Evolutionary conservation across 2,888 invertebrate species (phyloP), one percentile per base, ranked within the genome.

Genomic region (Ametastegia equiseti): DNA sequence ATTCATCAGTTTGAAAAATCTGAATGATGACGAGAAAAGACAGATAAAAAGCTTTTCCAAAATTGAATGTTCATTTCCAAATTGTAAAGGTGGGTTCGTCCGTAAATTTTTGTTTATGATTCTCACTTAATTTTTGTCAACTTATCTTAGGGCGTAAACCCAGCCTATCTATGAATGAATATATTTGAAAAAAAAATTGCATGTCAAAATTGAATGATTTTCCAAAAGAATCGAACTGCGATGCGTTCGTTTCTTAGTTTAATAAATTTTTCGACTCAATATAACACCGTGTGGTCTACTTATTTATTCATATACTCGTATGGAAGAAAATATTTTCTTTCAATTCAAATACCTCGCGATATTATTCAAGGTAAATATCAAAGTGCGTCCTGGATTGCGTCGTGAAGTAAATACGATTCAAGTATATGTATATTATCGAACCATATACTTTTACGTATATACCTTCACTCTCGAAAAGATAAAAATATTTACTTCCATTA

Each of bases 231-330:
- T 82, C 69, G 80, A 84, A 83, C 81, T 82, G 82, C 81, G 80
- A 73, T 83, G 80, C 79, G 83, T 84, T 85, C 82, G 83, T 83
- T 85, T 83, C 85, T 85, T 82, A 87, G 87, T 87, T n/a, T n/a
- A n/a, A n/a, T n/a, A n/a, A 86, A 87, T 86, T 84, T 86, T 88
- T 84, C 84, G 85, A 84, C 84, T 88, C 86, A 86, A 83, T 85
- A 83, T 30, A 84, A 60, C 9, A 65, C 33, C 15, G 36, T 19
- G 60, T 27, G 15, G 57, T 42, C 60, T 60, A 78, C 60, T 27
- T 23, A 36, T 78, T 78, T 27, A 39, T 75, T 50, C 54, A 50
- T 75, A 75, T 36, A 15, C 15, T 19, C 27, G 23, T 27, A 23
- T 23, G 27, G 30, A 30, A 27, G 47, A 71, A 71, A 71, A 71